Percentiles rank a stretch among this genome's conserved stretches.
These are phyloP conservation scores for Perizoma flavofasciatum DNA, from an alignment of 2,888 invertebrate species.

Conservation along the genomic window DNA sequence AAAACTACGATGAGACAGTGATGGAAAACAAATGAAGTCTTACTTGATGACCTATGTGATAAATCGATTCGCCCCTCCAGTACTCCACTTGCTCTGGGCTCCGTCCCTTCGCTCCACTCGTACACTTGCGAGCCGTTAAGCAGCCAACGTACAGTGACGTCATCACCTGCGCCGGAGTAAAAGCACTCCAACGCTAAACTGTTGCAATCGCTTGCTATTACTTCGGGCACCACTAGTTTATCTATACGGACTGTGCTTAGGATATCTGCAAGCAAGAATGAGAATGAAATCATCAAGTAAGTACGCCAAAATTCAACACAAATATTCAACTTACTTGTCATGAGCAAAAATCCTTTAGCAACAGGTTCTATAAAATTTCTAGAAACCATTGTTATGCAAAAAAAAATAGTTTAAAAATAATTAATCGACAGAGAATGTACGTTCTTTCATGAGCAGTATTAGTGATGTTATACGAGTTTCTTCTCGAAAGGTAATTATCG, in stretches of 20 bases:
- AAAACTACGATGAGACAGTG: too few relatives aligned
- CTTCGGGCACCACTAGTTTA: constrained; percentile 47
- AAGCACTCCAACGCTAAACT: constrained; percentile 46
- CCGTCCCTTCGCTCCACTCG: constrained; percentile 42
- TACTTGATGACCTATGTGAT: constrained; percentile 40
- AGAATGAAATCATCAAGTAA: neutral
- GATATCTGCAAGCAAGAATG: constrained; percentile 35
- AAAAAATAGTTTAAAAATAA: neutral
- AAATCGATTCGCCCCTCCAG: constrained; percentile 43
- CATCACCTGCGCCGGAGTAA: constrained; percentile 40
- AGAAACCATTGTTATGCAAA: constrained; percentile 24
- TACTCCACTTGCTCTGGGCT: constrained; percentile 39
- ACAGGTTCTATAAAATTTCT: constrained; percentile 29
- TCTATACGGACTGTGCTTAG: constrained; percentile 48
- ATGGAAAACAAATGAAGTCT: constrained; percentile 12
- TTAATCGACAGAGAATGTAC: neutral
- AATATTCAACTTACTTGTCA: constrained; percentile 38
- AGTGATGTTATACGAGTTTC: neutral
- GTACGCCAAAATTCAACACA: neutral
- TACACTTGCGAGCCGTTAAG: constrained; percentile 45
- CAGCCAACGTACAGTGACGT: constrained; percentile 47
- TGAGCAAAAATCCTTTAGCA: constrained; percentile 35
- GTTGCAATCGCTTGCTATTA: constrained; percentile 42
- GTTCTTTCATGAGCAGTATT: constrained; percentile 9
- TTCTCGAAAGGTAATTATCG: neutral